Conservation (phyloP, 2,888 invertebrate genomes). For the Prenolepis imparis region DNA sequence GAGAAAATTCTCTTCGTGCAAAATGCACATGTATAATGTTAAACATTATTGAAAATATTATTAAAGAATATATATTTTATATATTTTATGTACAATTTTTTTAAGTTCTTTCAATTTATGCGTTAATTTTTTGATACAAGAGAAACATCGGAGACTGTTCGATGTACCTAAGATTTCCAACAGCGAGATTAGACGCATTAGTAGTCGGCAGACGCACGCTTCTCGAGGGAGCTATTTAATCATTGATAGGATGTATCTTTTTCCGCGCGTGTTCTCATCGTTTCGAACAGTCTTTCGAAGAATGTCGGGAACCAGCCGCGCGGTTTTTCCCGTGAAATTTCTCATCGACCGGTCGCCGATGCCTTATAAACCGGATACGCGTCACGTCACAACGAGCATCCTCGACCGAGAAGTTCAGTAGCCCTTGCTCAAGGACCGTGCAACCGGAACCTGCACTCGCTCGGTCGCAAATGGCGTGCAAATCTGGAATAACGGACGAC, state of each 20-base stretch:
- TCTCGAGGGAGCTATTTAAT: constrained; percentile 19
- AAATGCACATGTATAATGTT: not conserved
- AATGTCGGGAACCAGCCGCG: constrained; percentile 55
- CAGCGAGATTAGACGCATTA: not conserved
- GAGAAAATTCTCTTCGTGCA: too few species aligned
- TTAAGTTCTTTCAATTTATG: not conserved
- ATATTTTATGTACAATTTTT: not conserved
- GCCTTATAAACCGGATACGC: constrained; percentile 71
- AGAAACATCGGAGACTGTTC: not conserved
- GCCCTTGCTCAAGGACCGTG: constrained; percentile 71
- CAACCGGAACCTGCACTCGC: constrained; percentile 53
- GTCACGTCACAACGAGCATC: constrained; percentile 65
- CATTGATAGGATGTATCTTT: constrained; percentile 30
- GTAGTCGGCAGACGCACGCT: not conserved
- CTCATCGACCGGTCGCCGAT: constrained; percentile 72
- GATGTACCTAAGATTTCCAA: not conserved
- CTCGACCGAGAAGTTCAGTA: constrained; percentile 67
- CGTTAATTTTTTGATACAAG: not conserved
- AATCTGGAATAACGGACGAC: constrained; percentile 43
- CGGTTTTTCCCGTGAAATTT: constrained; percentile 71
- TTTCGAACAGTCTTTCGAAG: constrained; percentile 44
- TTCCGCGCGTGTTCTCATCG: constrained; percentile 10
- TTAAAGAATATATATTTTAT: not conserved
- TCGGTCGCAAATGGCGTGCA: constrained; percentile 48
- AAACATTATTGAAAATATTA: not conserved